Conservation (phyloP, 2,797 vertebrate genomes). For the Poliocrania exsul region DNA sequence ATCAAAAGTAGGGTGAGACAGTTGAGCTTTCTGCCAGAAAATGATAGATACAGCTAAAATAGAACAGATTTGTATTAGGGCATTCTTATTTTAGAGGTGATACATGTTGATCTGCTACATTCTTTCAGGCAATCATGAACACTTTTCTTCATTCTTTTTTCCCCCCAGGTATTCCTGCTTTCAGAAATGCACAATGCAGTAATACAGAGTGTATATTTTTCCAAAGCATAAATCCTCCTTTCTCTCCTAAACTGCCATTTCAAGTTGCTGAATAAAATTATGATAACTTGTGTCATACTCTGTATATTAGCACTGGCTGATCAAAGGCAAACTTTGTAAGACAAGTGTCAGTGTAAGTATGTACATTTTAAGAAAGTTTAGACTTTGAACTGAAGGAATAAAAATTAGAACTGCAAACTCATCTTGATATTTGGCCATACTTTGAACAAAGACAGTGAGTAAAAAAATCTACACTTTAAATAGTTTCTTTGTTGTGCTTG, state of each 20-base stretch:
- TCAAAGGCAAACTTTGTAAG: conserved; percentile 47
- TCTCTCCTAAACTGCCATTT: not conserved
- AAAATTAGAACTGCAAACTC: not conserved
- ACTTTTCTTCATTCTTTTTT: not conserved
- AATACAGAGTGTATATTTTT: not conserved
- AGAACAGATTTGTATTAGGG: not conserved
- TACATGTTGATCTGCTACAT: not conserved
- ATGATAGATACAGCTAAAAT: not conserved
- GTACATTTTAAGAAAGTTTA: conserved; percentile 17
- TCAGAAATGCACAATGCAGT: not conserved
- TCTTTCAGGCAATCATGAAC: not conserved
- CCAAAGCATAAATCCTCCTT: not conserved
- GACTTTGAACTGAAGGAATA: conserved; percentile 1
- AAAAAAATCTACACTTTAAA: not conserved
- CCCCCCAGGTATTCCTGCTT: not conserved
- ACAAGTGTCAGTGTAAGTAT: not conserved
- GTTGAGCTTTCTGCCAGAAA: not conserved
- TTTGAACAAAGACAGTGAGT: not conserved
- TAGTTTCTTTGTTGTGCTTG: not conserved
- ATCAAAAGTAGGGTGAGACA: not conserved
- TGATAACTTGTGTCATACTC: not conserved
- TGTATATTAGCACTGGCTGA: conserved; percentile 9
- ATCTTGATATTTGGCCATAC: not conserved
- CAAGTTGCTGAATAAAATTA: conserved; percentile 5
- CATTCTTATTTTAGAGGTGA: not conserved